These are phyloP conservation scores for Homalodisca vitripennis DNA, from an alignment of 1,140 invertebrate species.

Conservation along the genomic window DNA sequence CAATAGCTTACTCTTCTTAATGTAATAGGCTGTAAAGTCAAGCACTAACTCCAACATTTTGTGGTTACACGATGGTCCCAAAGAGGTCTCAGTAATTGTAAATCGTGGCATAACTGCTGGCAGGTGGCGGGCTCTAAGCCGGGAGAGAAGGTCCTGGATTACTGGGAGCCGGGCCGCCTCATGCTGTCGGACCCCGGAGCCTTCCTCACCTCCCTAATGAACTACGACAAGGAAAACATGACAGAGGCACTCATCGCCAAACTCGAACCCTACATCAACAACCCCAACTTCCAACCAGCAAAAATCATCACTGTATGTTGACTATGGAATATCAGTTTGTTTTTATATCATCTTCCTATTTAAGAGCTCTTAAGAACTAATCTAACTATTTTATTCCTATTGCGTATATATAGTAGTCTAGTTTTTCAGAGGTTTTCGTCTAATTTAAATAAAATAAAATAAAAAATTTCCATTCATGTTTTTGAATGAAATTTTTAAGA, in stretches of 20 bases:
- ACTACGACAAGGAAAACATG: slow-evolving; percentile 77
- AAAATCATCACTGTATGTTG: slow-evolving; percentile 59
- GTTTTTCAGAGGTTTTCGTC: not conserved
- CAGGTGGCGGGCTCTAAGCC: slow-evolving; percentile 53
- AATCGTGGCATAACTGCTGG: not conserved
- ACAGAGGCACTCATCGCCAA: slow-evolving; percentile 69
- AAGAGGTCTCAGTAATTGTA: not conserved
- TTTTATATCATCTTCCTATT: not conserved
- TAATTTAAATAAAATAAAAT: too few relatives aligned
- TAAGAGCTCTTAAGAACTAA: not conserved
- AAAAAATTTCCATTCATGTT: too few relatives aligned
- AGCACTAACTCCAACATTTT: not conserved
- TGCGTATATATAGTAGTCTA: not conserved
- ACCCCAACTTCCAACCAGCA: slow-evolving; percentile 62
- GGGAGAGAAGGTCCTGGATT: slow-evolving; percentile 60
- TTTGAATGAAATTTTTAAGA: too few relatives aligned
- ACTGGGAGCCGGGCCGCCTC: slow-evolving; percentile 70
- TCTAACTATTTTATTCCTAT: not conserved
- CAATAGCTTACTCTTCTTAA: too few relatives aligned
- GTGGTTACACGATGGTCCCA: not conserved
- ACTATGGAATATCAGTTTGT: not conserved
- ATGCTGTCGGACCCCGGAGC: slow-evolving; percentile 69
- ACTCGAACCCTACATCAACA: slow-evolving; percentile 64
- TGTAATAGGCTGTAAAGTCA: too few relatives aligned
- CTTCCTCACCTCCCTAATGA: slow-evolving; percentile 69